A percentile compares a stretch with the other conserved stretches of the same genome.
Conservation (phyloP, 1,140 invertebrate genomes). For the Mesaphorura yosii region DNA sequence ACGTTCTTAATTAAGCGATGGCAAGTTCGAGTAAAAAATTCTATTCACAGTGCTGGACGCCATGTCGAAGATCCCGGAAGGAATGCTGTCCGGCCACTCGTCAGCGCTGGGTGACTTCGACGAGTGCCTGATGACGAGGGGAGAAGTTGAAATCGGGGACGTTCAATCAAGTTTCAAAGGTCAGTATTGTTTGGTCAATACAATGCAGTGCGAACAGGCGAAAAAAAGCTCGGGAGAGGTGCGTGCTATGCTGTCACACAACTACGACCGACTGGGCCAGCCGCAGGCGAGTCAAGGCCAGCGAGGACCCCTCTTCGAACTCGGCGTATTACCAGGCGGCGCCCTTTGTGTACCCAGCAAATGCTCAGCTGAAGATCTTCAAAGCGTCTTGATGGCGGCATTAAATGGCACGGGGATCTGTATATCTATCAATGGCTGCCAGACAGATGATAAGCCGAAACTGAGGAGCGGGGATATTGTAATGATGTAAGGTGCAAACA, state of each 20-base stretch:
- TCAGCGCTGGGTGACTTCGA: slow-evolving; percentile 17
- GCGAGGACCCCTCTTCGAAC: neutral
- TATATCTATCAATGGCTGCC: neutral
- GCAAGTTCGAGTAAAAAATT: too few species aligned
- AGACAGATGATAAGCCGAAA: slow-evolving; percentile 1
- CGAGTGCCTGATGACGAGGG: slow-evolving; percentile 12
- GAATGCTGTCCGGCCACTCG: slow-evolving; percentile 16
- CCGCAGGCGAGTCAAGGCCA: neutral
- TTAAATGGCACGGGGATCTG: neutral
- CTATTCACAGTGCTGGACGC: slow-evolving; percentile 24
- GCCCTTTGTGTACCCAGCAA: too few species aligned
- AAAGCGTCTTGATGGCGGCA: neutral
- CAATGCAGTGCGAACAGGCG: neutral
- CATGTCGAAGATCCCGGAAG: slow-evolving; percentile 19
- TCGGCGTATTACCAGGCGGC: neutral
- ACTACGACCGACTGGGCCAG: too few species aligned
- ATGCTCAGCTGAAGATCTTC: neutral
- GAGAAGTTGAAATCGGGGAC: neutral
- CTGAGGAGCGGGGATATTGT: too few species aligned
- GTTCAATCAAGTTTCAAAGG: neutral
- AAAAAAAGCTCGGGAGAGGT: neutral
- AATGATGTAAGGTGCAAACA: slow-evolving; percentile 11
- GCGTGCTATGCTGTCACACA: too few species aligned
- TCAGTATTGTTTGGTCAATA: neutral
- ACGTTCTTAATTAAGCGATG: too few species aligned